Percentiles rank a stretch among this genome's conserved stretches.
These are phyloP conservation scores for Schrankia costaestrigalis DNA, from an alignment of 2,888 invertebrate genomes.

Conservation along the genomic window DNA sequence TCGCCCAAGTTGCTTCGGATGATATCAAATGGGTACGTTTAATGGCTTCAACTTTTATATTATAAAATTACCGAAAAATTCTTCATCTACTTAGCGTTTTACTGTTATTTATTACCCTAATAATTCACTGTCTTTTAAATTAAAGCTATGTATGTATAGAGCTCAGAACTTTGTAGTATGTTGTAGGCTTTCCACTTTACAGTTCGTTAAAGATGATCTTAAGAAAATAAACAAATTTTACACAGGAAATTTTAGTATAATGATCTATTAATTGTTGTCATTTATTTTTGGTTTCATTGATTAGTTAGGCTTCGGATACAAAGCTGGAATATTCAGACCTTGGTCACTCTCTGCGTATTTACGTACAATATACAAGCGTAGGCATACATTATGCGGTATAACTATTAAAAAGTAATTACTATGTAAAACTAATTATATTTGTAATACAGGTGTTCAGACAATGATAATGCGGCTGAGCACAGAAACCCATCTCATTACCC, in stretches of 20 bases:
- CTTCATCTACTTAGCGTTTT: conserved; percentile 66
- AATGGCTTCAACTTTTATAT: conserved; percentile 64
- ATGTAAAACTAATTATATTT: conserved; percentile 7
- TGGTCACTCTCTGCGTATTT: too few species aligned
- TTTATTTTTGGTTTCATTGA: too few species aligned
- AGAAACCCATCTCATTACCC: conserved; percentile 66
- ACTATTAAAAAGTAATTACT: conserved; percentile 1
- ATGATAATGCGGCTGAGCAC: conserved; percentile 38
- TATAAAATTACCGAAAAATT: conserved; percentile 73
- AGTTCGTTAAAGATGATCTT: too few species aligned
- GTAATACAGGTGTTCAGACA: conserved; percentile 25
- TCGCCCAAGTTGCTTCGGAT: conserved; percentile 50
- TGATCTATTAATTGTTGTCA: too few species aligned
- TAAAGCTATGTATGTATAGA: conserved; percentile 53
- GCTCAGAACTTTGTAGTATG: neutral
- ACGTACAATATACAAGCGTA: too few species aligned
- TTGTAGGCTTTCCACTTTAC: too few species aligned
- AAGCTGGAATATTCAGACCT: too few species aligned
- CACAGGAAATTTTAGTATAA: too few species aligned
- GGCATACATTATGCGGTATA: too few species aligned
- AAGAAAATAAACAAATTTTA: too few species aligned
- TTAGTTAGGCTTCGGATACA: too few species aligned
- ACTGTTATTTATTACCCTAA: conserved; percentile 69
- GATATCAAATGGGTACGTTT: conserved; percentile 55
- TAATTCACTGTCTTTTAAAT: conserved; percentile 67